Evolutionary conservation across 2,888 invertebrate species (phyloP), one percentile per base, ranked within the genome.

Genomic region (Polia nebulosa): DNA sequence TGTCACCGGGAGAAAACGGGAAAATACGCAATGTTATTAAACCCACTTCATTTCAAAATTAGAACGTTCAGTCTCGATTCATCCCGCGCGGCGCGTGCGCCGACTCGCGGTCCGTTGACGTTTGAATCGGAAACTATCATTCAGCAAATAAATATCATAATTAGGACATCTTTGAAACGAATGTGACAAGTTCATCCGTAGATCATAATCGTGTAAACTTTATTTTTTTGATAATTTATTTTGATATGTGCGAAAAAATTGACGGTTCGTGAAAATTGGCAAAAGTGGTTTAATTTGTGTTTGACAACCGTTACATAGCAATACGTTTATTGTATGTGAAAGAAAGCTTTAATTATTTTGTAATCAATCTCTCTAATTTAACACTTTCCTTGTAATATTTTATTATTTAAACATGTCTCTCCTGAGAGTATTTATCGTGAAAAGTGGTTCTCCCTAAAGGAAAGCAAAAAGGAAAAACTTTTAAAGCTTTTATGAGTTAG

Each of bases 21-120:
- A 91, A 94, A 95, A 94, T 93, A 93, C 90, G 91, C 91, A 89
- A 92, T 94, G 92, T 93, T 94, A 93, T 93, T 93, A 94, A 93
- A 92, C 88, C 91, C 94, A 93, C 94, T 93, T 92, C 91, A 92
- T 90, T 92, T 93, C 93, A 92, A 94, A 94, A 93, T 93, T 95
- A 95, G 94, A 93, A 89, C 88, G 90, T 91, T 90, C 95, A 95
- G 95, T 95, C 92, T 90, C 88, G 91, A 88, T 89, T 81, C 85
- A 84, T 81, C 84, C 79, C 86, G 89, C 88, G 89, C 80, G 88
- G 91, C 93, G 93, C 90, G 91, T 88, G 93, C 94, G 93, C 87
- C 86, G 89, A 82, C 83, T 84, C 85, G 87, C 85, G 81, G 83
- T 76, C 77, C 75, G 81, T 82, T 82, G 79, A 82, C 84, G 82